A percentile compares a stretch with the other conserved stretches of the same genome.
Conservation (phyloP, 2,888 invertebrate species). For the Ormyrus pomaceus region DNA sequence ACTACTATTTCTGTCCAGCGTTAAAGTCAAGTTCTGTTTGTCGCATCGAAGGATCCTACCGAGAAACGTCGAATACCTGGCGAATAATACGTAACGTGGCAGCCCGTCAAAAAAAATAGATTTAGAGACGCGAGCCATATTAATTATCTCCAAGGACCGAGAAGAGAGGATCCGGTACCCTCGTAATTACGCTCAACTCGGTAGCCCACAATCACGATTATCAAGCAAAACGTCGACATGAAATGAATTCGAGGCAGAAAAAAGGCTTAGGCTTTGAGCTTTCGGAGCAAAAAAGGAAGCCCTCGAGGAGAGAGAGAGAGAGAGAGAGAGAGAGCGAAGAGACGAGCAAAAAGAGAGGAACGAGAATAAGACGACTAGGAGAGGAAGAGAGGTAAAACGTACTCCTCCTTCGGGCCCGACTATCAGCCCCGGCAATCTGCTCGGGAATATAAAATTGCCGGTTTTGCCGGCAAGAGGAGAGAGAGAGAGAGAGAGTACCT, state of each 20-base stretch:
- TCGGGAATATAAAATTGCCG: conserved; percentile 60
- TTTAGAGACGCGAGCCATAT: too few species aligned
- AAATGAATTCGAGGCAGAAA: not conserved
- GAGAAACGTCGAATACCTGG: too few species aligned
- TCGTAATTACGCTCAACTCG: not conserved
- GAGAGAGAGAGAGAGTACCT: not conserved
- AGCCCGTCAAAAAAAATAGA: too few species aligned
- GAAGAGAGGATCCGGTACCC: too few species aligned
- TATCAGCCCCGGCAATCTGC: conserved; percentile 60
- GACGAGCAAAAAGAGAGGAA: not conserved
- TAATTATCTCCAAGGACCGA: too few species aligned
- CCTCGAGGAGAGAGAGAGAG: too few species aligned
- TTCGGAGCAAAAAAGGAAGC: too few species aligned
- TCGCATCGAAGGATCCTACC: too few species aligned
- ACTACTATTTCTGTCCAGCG: too few species aligned
- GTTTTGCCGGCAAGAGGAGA: conserved; percentile 54
- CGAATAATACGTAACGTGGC: too few species aligned
- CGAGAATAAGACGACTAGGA: not conserved
- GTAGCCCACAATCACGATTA: not conserved
- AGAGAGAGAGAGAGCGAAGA: not conserved
- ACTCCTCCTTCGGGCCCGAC: conserved; percentile 21
- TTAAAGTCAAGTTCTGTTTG: too few species aligned
- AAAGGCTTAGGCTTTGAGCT: not conserved
- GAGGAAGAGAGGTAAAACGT: not conserved
- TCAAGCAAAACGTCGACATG: not conserved